These are phyloP conservation scores for Cheilosia grossa DNA, from an alignment of 2,888 invertebrate genomes.

Conservation along the genomic window DNA sequence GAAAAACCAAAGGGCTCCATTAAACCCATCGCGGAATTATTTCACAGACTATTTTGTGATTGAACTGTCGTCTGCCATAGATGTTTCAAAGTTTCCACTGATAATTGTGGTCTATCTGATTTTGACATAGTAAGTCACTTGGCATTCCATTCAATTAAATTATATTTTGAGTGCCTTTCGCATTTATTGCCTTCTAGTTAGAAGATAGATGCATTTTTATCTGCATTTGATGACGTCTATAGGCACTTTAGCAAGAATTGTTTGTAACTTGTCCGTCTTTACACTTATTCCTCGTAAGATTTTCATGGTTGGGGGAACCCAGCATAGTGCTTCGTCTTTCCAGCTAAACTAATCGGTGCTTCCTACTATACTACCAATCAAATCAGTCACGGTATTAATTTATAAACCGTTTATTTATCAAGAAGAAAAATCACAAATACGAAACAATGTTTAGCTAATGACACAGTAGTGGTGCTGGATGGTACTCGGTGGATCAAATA, in stretches of 20 bases:
- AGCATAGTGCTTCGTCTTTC: background rate
- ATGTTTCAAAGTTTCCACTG: too few species aligned
- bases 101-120: too few species aligned
- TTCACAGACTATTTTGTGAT: too few species aligned
- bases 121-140: too few species aligned
- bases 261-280: too few species aligned
- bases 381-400: conserved; percentile 6
- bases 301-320: conserved; percentile 7
- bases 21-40: too few species aligned
- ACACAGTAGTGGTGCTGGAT: background rate
- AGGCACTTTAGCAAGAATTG: too few species aligned
- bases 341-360: conserved; percentile 3
- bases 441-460: background rate
- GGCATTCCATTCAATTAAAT: background rate
- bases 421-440: background rate
- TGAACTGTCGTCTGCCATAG: too few species aligned
- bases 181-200: too few species aligned
- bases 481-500: background rate
- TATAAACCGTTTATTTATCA: conserved; percentile 1
- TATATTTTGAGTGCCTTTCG: too few species aligned
- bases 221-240: too few species aligned
- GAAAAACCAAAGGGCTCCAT: too few species aligned
- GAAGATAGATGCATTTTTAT: background rate
- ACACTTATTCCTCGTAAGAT: background rate
- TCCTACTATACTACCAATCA: background rate